Evolutionary conservation across 2,113 vertebrate species (phyloP).

Genomic region (Rhinoderma darwinii): DNA sequence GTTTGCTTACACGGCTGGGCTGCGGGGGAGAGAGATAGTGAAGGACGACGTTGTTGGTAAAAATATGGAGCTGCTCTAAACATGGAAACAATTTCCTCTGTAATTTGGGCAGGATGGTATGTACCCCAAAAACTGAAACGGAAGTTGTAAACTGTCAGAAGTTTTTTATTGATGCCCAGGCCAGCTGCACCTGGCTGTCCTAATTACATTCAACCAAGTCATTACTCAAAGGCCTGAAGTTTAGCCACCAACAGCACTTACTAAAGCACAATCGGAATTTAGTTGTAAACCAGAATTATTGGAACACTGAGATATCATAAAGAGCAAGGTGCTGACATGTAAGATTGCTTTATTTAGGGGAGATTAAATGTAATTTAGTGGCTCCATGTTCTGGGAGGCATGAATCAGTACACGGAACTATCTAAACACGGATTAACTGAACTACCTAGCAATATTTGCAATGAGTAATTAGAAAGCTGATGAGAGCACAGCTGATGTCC

Average conservation of each 20-base stretch:
- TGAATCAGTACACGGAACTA: constrained; percentile 70
- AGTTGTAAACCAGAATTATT: constrained; percentile 83
- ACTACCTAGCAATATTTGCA: constrained; percentile 61
- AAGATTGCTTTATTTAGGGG: constrained; percentile 76
- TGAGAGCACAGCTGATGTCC: constrained; percentile 62
- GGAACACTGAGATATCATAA: constrained; percentile 81
- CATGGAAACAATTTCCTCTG: constrained; percentile 76
- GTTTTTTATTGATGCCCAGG: constrained; percentile 86
- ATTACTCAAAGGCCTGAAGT: constrained; percentile 79
- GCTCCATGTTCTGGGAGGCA: constrained; percentile 71
- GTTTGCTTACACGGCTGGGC: neutral
- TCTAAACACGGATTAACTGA: constrained; percentile 57
- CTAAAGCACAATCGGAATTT: constrained; percentile 84
- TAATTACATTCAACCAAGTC: constrained; percentile 89
- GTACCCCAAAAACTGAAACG: constrained; percentile 80
- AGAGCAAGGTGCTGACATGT: constrained; percentile 81
- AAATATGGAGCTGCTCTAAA: constrained; percentile 74
- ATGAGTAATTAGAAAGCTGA: constrained; percentile 54
- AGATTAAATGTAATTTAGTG: constrained; percentile 74
- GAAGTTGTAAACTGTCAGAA: constrained; percentile 96
- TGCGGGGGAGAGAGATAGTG: constrained; percentile 49
- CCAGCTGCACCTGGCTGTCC: constrained; percentile 90
- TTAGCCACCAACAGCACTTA: constrained; percentile 82
- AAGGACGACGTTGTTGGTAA: constrained; percentile 64
- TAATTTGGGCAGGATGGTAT: constrained; percentile 85